Base-by-base conservation (phyloP, 92 coral and sea anemone genomes). In the Pocillopora grandis region DNA sequence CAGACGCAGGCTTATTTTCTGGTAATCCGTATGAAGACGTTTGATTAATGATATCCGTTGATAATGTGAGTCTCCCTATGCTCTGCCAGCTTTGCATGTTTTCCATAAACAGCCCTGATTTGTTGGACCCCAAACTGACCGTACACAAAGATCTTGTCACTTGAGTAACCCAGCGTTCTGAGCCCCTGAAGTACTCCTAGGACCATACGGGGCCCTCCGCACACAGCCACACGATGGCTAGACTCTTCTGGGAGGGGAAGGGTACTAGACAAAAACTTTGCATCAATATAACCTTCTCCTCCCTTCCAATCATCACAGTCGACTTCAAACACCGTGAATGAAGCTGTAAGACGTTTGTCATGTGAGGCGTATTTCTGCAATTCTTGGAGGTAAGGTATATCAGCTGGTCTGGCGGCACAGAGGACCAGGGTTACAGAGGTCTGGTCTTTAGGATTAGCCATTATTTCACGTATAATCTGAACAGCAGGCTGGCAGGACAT, bases 51-150 rank as follows among this genome's bases (percentile, higher is more conserved):
- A 27, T 66, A 67, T 80, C 77, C 77, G 37, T 81, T 81, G 12
- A 59, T 42, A 21, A 16, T 52, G 58, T 68, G 76, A 42, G 49
- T 74, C 65, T 83, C 86, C 57, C 80, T 90, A 80, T 90, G 92
- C 33, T 79, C 80, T 6, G 90, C 87, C 17, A 90, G 85, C 73
- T 61, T 58, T 5, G 85, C 81, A 18, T 68, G 79, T 73, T 84
- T 81, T 12, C 92, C 92, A 35, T 81, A 90, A 72, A 90, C 77
- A n/a, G 90, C 87, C 66, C 84, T 67, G 1, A 90, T 87, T 72
- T 90, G 92, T 71, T 90, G 90, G 36, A 72, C 87, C 0, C 92
- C 92, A 73, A 90, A 82, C 77, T 81, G 92, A 14, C 92, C 92
- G 76, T 90, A 90, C 13, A 90, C 92, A 68, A 90, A 90, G 68